phyloP scores from a whole-genome alignment of 2,888 invertebrate species.

The Agonopterix heracliana region DNA sequence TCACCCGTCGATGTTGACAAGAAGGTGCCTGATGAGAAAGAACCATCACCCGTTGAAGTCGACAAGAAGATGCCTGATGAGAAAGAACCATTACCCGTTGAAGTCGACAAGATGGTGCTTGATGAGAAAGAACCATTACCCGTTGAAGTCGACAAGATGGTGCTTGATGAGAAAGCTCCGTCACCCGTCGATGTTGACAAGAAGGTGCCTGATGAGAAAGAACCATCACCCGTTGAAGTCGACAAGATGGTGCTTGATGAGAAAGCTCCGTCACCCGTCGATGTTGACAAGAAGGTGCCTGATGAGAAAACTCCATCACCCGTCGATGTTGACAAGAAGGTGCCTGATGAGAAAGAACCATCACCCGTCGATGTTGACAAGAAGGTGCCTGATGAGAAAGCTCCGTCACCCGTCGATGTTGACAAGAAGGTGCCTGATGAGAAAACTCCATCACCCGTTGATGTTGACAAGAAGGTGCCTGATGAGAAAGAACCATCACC shows the following conservation, averaged over 20 bases:
- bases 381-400: no score
- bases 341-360: no score
- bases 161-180: neutral
- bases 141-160: neutral
- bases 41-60: neutral
- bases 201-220: neutral
- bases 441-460: no score
- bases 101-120: neutral
- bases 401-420: no score
- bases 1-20: neutral
- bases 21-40: neutral
- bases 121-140: slow-evolving; percentile 9
- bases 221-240: neutral
- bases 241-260: neutral
- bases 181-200: neutral
- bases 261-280: neutral
- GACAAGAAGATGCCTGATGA: neutral
- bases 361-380: no score
- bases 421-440: no score
- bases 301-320: neutral
- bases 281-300: neutral
- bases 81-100: neutral
- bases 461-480: no score
- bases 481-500: no score
- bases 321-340: neutral